Evolutionary conservation across 2,797 vertebrate genomes (phyloP).

Genomic region (Onychomys torridus): DNA sequence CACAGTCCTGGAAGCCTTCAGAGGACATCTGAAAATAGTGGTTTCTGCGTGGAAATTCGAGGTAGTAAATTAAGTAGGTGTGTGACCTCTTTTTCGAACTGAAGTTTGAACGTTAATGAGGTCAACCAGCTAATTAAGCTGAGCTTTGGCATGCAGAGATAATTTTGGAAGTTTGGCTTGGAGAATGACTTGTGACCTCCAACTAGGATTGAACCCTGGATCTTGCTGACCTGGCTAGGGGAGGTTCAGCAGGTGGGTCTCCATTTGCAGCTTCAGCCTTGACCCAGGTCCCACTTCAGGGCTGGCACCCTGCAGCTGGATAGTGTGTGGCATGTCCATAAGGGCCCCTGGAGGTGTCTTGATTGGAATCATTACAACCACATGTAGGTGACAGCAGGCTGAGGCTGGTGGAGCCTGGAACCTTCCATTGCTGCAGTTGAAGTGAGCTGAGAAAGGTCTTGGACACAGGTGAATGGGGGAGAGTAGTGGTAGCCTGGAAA

Average conservation of each 20-base stretch:
- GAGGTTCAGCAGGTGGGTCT: not conserved
- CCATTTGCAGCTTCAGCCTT: not conserved
- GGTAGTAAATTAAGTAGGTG: slow-evolving; percentile 48
- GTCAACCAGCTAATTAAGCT: slow-evolving; percentile 78
- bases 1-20: not conserved
- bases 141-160: not conserved
- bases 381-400: not conserved
- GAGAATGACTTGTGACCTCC: not conserved
- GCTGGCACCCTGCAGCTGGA: too few species aligned
- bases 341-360: not conserved
- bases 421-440: not conserved
- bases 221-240: not conserved
- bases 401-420: not conserved
- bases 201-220: not conserved
- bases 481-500: too few species aligned
- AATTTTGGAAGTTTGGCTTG: slow-evolving; percentile 21
- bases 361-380: not conserved
- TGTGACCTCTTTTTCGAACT: slow-evolving; percentile 26
- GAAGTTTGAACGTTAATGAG: slow-evolving; percentile 72
- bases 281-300: not conserved
- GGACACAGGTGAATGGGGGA: not conserved
- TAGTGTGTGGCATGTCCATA: not conserved
- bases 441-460: not conserved
- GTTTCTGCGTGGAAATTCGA: not conserved
- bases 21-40: slow-evolving; percentile 48